Base-by-base conservation (phyloP, 2,888 invertebrate species). In the Drosophila suboccidentalis region DNA sequence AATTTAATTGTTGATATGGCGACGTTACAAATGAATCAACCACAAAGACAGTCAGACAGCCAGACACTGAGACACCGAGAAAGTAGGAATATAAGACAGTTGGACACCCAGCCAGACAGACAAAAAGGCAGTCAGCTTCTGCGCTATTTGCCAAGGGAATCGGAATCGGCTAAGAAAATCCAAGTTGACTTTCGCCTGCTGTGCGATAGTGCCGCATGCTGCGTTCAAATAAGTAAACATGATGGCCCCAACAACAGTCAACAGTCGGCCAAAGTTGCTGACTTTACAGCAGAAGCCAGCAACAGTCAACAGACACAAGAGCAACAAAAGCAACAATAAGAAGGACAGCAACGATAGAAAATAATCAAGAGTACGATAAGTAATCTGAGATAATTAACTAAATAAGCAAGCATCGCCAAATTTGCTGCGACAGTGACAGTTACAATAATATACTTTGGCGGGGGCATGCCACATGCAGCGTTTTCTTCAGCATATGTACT, bases 1-100 rank as follows among this genome's bases (percentile, higher is more conserved):
- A 86, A 86, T 86, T 87, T 87, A 86, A 86, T 86, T 86, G 86
- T 86, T 86, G 87, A 86, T 87, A 85, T 86, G 85, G 79, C 87
- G 73, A 82, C 73, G 84, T 71, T 72, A 78, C 83, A 83, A 86
- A 86, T 79, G 82, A 84, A 77, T 81, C 74, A 75, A 58, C 64
- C 64, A 54, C 74, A 67, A 60, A 39, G 64, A 51, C 53, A 46
- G 50, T 10, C 10, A 19, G 60, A 19, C 53, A 46, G 50, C n/a
- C 10, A 19, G 60, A 19, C 36, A 41, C 4, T 8, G 29, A 17
- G 13, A 19, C 32, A 29, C 29, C 29, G 8, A 29, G 8, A 29
- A 29, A 29, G 29, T 29, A 8, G 29, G 8, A 29, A 29, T 41
- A 19, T 11, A 17, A 15, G 44, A 51, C 46, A 41, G 57, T 19